A percentile compares a stretch with the other conserved stretches of the same genome.
phyloP scores from a whole-genome alignment of 2,888 invertebrate species.

The Cerastis rubricosa region DNA sequence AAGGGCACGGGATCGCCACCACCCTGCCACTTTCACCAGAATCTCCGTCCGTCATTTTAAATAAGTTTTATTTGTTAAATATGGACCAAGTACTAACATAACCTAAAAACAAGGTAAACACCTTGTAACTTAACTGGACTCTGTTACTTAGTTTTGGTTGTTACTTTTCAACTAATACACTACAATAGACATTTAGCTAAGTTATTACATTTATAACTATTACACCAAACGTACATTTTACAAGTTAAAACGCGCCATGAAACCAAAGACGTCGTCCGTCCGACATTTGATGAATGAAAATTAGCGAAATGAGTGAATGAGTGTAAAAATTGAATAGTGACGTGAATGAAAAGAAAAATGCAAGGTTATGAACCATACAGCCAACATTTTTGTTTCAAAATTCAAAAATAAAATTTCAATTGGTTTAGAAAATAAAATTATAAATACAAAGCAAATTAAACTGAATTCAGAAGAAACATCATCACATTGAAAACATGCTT shows the following conservation, averaged over 20 bases:
- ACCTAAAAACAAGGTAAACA: constrained; percentile 82
- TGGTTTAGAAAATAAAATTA: too few relatives aligned
- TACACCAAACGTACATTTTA: constrained; percentile 66
- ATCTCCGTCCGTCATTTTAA: constrained; percentile 86
- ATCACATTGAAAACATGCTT: not conserved
- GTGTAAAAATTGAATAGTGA: constrained; percentile 20
- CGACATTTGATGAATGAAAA: constrained; percentile 63
- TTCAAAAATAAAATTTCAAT: not conserved
- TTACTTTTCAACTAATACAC: constrained; percentile 44
- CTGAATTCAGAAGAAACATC: not conserved
- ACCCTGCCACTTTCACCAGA: constrained; percentile 76
- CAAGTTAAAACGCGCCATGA: constrained; percentile 77
- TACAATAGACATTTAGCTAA: constrained; percentile 46
- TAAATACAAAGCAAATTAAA: not conserved
- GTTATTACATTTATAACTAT: constrained; percentile 58
- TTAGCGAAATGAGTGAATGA: constrained; percentile 36
- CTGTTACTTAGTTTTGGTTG: constrained; percentile 41
- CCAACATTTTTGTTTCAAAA: not conserved
- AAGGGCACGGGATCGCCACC: constrained; percentile 81
- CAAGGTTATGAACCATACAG: constrained; percentile 15
- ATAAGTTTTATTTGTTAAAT: constrained; percentile 77
- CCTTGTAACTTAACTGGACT: constrained; percentile 60
- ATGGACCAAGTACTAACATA: constrained; percentile 85
- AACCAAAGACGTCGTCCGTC: constrained; percentile 66
- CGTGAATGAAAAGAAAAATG: not conserved